A percentile compares a stretch with the other conserved stretches of the same genome.
These are phyloP conservation scores for Thinocorus orbignyianus DNA, from an alignment of 2,113 vertebrate species.

Conservation along the genomic window DNA sequence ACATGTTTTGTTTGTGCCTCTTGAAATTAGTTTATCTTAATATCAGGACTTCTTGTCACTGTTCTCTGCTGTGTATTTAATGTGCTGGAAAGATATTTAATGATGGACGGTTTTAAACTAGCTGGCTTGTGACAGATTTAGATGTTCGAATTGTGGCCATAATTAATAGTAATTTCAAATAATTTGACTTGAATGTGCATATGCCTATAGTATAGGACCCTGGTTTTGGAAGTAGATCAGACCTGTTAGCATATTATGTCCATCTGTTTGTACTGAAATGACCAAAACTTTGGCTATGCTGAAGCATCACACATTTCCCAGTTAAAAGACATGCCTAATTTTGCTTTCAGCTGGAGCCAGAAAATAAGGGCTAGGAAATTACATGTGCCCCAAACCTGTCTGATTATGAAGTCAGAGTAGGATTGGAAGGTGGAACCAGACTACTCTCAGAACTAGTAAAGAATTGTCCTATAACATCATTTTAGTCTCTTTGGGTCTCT, in stretches of 20 bases:
- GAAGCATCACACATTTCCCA: background rate
- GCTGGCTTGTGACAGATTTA: background rate
- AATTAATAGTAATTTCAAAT: background rate
- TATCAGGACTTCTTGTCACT: background rate
- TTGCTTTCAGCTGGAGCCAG: background rate
- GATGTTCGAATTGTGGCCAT: background rate
- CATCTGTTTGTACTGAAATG: background rate
- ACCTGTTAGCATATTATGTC: background rate
- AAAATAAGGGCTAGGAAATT: background rate
- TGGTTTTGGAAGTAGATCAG: background rate
- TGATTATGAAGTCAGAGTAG: background rate
- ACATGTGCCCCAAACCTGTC: background rate
- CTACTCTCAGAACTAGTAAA: background rate
- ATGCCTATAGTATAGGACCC: background rate
- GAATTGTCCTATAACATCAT: background rate
- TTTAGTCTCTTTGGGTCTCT: background rate
- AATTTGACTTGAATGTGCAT: background rate
- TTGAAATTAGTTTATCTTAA: background rate
- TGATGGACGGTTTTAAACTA: background rate
- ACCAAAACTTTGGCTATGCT: background rate
- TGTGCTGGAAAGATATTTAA: background rate
- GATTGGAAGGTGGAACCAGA: background rate
- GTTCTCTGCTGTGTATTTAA: background rate
- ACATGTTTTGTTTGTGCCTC: background rate
- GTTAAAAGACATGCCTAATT: background rate